These are phyloP conservation scores for Lophius americanus DNA, from an alignment of 2,797 vertebrate species.

Conservation along the genomic window DNA sequence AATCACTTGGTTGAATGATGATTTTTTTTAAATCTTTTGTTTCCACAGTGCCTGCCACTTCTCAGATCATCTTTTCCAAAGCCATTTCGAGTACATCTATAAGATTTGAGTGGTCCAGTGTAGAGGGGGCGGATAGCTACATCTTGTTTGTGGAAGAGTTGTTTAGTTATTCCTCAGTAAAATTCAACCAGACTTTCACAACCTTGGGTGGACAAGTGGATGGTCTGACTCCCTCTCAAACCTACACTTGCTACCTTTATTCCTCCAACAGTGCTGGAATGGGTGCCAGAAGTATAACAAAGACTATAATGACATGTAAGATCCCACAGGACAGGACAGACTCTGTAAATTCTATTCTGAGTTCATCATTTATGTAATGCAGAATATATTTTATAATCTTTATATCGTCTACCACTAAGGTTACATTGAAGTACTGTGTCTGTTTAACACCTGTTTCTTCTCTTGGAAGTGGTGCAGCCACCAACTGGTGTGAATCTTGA, in stretches of 20 bases:
- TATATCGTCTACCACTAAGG: not conserved
- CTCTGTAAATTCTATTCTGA: not conserved
- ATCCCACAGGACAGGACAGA: conserved; percentile 18
- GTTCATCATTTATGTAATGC: not conserved
- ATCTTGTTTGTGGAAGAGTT: conserved; percentile 62
- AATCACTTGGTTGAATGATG: not conserved
- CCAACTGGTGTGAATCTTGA: conserved; percentile 62
- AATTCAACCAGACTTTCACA: conserved; percentile 62
- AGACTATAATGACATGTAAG: conserved; percentile 80
- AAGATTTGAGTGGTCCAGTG: conserved; percentile 74
- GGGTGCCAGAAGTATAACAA: conserved; percentile 62
- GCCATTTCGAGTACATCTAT: conserved; percentile 80
- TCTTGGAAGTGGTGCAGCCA: conserved; percentile 79
- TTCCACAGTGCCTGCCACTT: conserved; percentile 75
- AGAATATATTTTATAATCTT: not conserved
- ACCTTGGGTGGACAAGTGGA: conserved; percentile 50
- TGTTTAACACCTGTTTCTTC: conserved; percentile 27
- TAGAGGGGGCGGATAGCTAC: conserved; percentile 71
- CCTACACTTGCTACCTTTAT: conserved; percentile 75
- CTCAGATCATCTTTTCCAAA: conserved; percentile 71
- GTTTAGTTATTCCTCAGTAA: not conserved
- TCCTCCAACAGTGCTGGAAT: conserved; percentile 78
- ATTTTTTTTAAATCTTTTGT: conserved; percentile 8
- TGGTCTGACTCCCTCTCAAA: conserved; percentile 65
- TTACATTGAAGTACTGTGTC: not conserved